Percentiles rank a stretch among this genome's conserved stretches.
Evolutionary conservation across 2,797 vertebrate genomes (phyloP).

Genomic region (Enteromius mattozi): DNA sequence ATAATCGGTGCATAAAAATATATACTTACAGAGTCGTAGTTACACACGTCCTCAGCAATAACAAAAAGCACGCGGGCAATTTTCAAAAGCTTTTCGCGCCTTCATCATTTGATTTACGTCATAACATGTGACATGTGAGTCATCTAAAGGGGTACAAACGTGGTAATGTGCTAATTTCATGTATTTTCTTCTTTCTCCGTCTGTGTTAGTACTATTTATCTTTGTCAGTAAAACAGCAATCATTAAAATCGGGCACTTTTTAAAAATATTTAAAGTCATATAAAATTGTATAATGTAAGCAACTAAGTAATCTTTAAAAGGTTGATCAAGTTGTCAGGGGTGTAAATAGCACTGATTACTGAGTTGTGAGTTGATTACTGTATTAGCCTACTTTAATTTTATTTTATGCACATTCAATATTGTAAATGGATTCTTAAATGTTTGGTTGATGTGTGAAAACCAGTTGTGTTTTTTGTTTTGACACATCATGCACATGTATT

Average conservation of each 20-base stretch:
- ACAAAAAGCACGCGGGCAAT: background rate
- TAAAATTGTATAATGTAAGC: background rate
- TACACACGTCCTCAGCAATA: background rate
- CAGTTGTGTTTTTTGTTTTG: too few relatives aligned
- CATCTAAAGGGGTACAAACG: background rate
- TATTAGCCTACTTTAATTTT: background rate
- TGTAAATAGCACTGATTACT: too few relatives aligned
- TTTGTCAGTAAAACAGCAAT: background rate
- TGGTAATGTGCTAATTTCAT: background rate
- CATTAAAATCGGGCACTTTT: background rate
- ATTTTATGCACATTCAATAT: background rate
- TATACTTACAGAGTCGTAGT: background rate
- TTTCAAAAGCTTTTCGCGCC: background rate
- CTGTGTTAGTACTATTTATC: background rate
- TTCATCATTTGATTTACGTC: too few relatives aligned
- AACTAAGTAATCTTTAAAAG: background rate
- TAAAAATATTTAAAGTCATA: background rate
- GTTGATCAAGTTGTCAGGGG: too few relatives aligned
- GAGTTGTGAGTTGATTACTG: too few relatives aligned
- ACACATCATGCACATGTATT: too few relatives aligned
- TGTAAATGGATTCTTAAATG: too few relatives aligned
- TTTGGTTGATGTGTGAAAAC: too few relatives aligned
- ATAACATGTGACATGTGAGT: too few relatives aligned
- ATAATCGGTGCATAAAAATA: background rate
- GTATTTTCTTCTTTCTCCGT: background rate